phyloP scores from a whole-genome alignment of 2,888 invertebrate genomes.

The Polydrusus cervinus region DNA sequence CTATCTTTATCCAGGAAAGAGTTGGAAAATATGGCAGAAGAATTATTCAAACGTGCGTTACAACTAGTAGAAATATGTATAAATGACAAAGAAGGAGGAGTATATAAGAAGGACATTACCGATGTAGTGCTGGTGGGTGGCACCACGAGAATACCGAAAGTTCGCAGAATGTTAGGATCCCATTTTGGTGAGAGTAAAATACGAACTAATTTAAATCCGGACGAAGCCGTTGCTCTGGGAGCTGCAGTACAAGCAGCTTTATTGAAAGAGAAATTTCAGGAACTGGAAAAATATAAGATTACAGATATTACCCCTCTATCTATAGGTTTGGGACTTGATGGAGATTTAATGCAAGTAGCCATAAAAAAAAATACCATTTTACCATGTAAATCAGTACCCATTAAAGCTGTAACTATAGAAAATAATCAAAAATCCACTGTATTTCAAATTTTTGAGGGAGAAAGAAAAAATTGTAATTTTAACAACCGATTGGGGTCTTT shows the following conservation, averaged over 20 bases:
- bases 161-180: slow-evolving; percentile 55
- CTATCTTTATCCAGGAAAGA: slow-evolving; percentile 55
- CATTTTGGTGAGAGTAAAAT: slow-evolving; percentile 57
- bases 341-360: slow-evolving; percentile 55
- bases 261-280: slow-evolving; percentile 43
- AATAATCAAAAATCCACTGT: slow-evolving; percentile 53
- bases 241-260: slow-evolving; percentile 60
- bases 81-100: slow-evolving; percentile 37
- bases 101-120: slow-evolving; percentile 56
- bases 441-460: slow-evolving; percentile 57
- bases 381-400: slow-evolving; percentile 40
- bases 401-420: slow-evolving; percentile 34
- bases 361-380: slow-evolving; percentile 58
- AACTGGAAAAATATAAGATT: slow-evolving; percentile 53
- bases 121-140: slow-evolving; percentile 62
- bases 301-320: slow-evolving; percentile 60
- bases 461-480: slow-evolving; percentile 48
- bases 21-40: slow-evolving; percentile 57
- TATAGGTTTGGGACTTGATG: slow-evolving; percentile 55
- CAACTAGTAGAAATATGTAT: slow-evolving; percentile 56
- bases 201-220: slow-evolving; percentile 59
- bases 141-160: slow-evolving; percentile 61
- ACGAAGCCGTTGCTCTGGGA: slow-evolving; percentile 62
- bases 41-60: slow-evolving; percentile 56
- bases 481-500: slow-evolving; percentile 53